Conservation (phyloP, 92 coral and sea anemone genomes). For the Plumapathes pennacea region DNA sequence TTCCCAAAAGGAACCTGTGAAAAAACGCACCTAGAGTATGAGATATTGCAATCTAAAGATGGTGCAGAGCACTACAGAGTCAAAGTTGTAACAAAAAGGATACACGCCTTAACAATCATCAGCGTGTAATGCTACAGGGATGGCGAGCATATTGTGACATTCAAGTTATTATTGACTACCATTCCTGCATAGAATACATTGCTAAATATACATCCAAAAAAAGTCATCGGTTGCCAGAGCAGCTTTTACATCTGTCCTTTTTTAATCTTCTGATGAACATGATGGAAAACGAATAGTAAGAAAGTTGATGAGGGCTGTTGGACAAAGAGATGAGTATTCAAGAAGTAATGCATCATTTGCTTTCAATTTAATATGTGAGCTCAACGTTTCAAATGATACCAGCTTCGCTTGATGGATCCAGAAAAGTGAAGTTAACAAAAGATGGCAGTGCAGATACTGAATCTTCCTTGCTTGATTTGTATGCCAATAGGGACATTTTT, state of each 20-base stretch:
- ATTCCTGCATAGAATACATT: slow-evolving; percentile 52
- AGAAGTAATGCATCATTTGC: slow-evolving; percentile 62
- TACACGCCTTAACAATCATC: slow-evolving; percentile 36
- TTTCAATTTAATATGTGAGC: slow-evolving; percentile 43
- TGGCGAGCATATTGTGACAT: slow-evolving; percentile 47
- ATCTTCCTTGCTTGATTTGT: slow-evolving; percentile 48
- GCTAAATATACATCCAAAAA: slow-evolving; percentile 61
- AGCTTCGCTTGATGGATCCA: slow-evolving; percentile 56
- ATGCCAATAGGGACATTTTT: slow-evolving; percentile 30
- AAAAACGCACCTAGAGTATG: slow-evolving; percentile 43
- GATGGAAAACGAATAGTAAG: slow-evolving; percentile 4
- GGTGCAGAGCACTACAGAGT: slow-evolving; percentile 40
- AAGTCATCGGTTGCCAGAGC: slow-evolving; percentile 42
- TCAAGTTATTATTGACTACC: slow-evolving; percentile 44
- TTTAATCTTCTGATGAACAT: slow-evolving; percentile 1
- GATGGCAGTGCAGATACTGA: slow-evolving; percentile 26
- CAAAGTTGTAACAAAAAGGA: slow-evolving; percentile 50
- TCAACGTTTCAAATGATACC: slow-evolving; percentile 47
- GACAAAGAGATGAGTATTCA: slow-evolving; percentile 65
- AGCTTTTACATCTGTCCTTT: slow-evolving; percentile 39
- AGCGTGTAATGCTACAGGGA: slow-evolving; percentile 44
- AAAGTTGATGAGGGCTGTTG: slow-evolving; percentile 57
- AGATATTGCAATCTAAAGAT: slow-evolving; percentile 37
- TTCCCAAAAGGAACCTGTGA: slow-evolving; percentile 41
- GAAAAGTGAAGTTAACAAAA: slow-evolving; percentile 22